Evolutionary conservation across 2,113 vertebrate genomes (phyloP), one percentile per base, ranked within the genome.

Genomic region (Aythya baeri): DNA sequence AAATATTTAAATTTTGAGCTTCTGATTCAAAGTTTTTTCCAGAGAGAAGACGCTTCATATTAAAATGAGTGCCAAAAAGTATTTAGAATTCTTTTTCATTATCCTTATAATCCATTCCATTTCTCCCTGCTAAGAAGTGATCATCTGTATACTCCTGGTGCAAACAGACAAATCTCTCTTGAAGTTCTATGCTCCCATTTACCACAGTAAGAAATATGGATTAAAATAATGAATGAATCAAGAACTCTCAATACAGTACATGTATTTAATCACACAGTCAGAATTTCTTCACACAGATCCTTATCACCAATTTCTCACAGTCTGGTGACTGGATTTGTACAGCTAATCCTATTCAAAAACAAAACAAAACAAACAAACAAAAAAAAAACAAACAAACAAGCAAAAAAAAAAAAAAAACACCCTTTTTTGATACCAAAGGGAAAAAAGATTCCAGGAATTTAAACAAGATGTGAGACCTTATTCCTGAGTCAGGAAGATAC

Each of bases 1-100:
- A 93, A 76, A 6, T 3, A 67, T 7, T 77, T 62, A 44, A 74
- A 80, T 46, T 25, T 50, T 81, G 38, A 55, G 25, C 1, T 5
- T 92, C 91, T 83, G 16, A 86, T 88, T 94, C 43, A 22, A 81
- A 52, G 18, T 54, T 89, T 88, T 88, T 90, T 86, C 68, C 54
- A 81, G 65, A 73, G 36, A 71, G 16, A 82, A 91, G 52, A 75
- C 13, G 49, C 2, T 91, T 94, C n/a, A 25, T 86, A 66, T 81
- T 86, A 75, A 86, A 91, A 94, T 65, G 12, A 68, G 34, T 44
- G 11, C 7, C 7, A 2, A 54, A 57, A 89, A 54, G 10, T 36
- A 52, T 75, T 78, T 63, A 54, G 34, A 63, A 65, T 49, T 43
- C 4, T 74, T 93, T 83, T 91, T 74, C 29, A 67, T 88, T 88